Percentiles rank a stretch among this genome's conserved stretches.
Conservation (phyloP, 2,113 vertebrate species). For the Cyanoramphus novaezelandiae region DNA sequence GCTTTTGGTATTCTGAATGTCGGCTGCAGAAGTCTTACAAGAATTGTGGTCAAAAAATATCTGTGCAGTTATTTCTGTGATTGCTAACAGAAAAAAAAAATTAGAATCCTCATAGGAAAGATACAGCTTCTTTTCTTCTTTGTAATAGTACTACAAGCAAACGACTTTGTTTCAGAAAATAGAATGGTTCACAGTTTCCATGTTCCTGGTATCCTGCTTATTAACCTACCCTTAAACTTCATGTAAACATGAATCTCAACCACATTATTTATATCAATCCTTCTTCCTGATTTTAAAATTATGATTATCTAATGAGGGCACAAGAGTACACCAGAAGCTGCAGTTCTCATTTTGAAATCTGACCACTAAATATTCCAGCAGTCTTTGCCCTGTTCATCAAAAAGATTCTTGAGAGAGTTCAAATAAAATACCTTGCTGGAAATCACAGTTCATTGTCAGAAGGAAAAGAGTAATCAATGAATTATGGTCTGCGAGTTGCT, state of each 20-base stretch:
- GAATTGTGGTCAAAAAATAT: neutral
- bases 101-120: neutral
- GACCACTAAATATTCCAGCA: neutral
- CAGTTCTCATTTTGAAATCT: neutral
- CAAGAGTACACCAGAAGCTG: neutral
- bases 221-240: neutral
- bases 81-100: neutral
- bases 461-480: neutral
- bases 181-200: neutral
- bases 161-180: neutral
- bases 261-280: neutral
- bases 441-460: neutral
- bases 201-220: neutral
- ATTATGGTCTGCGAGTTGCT: neutral
- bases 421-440: neutral
- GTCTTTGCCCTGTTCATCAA: neutral
- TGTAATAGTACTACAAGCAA: neutral
- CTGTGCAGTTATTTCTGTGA: neutral
- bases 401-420: neutral
- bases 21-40: neutral
- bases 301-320: neutral
- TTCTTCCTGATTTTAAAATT: neutral
- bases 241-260: neutral
- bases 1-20: neutral
- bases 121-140: neutral